Evolutionary conservation across 2,797 vertebrate genomes (phyloP).

Genomic region (Simalia tracyae): DNA sequence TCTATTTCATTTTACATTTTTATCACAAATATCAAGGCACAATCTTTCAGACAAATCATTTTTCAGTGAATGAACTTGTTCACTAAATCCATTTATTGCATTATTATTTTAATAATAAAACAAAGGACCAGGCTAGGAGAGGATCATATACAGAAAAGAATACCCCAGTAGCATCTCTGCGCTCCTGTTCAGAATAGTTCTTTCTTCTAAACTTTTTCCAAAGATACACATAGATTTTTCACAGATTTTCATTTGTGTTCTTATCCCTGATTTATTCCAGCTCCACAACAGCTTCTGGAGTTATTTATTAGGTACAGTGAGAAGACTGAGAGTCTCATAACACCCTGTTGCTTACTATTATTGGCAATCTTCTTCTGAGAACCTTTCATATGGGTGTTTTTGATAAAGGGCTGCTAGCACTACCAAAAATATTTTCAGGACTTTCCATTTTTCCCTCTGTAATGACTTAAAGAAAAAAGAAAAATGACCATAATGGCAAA

Average conservation of each 20-base stretch:
- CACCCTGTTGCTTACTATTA: not conserved
- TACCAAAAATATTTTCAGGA: not conserved
- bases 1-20: conserved; percentile 34
- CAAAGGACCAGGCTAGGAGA: not conserved
- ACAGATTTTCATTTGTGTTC: not conserved
- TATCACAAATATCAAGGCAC: conserved; percentile 19
- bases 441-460: not conserved
- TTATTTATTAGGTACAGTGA: not conserved
- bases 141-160: not conserved
- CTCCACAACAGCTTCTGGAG: not conserved
- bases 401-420: not conserved
- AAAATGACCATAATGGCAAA: not conserved
- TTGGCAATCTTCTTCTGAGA: not conserved
- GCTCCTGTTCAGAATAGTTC: not conserved
- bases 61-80: conserved; percentile 34
- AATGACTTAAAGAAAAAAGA: not conserved
- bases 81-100: not conserved
- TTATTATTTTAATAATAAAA: conserved; percentile 4
- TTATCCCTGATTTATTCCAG: not conserved
- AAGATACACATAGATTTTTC: not conserved
- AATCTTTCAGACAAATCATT: not conserved
- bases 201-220: not conserved
- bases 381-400: not conserved
- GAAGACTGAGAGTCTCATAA: not conserved
- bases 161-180: not conserved